These are phyloP conservation scores for Dolichopus griseipennis DNA, from an alignment of 2,888 invertebrate species.

Conservation along the genomic window DNA sequence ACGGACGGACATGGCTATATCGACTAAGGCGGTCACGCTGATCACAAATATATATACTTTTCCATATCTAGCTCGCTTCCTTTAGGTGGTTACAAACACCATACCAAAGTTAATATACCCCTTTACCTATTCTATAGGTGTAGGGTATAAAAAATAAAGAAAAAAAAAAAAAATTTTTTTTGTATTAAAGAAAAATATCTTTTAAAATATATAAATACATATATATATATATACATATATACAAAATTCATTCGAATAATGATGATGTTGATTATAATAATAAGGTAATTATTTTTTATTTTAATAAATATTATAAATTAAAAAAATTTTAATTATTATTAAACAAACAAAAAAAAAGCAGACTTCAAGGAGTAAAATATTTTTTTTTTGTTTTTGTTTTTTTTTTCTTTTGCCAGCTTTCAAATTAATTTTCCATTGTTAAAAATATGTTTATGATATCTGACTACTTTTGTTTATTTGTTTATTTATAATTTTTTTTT, in stretches of 20 bases:
- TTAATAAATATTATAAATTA: not conserved
- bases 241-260: not conserved
- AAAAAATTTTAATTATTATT: not conserved
- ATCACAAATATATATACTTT: no score
- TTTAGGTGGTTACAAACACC: no score
- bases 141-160: not conserved
- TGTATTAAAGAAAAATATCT: not conserved
- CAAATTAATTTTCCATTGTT: not conserved
- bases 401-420: not conserved
- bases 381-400: not conserved
- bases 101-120: no score
- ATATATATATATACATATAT: no score
- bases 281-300: not conserved
- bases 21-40: no score
- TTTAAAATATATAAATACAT: no score
- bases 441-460: not conserved
- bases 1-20: no score
- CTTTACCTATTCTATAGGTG: no score
- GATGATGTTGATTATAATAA: not conserved
- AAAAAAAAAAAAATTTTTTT: not conserved
- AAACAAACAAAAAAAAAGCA: not conserved
- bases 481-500: no score
- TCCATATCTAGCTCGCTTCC: no score
- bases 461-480: no score
- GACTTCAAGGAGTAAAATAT: conserved; percentile 3